Base-by-base conservation (phyloP, 2,113 vertebrate genomes). In the Pithys albifrons region DNA sequence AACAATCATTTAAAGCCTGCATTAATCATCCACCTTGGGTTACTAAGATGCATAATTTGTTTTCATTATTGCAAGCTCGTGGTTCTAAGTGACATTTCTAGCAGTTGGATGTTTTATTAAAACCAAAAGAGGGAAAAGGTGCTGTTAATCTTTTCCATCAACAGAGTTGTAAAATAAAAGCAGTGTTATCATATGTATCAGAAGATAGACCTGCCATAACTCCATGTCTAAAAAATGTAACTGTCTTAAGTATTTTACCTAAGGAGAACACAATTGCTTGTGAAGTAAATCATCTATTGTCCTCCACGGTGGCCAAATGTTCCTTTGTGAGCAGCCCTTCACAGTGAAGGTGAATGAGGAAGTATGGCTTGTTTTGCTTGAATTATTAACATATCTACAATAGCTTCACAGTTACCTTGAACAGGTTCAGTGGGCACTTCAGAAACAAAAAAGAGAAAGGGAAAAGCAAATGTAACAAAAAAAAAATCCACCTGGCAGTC, bases 1-100 rank as follows among this genome's bases (percentile, higher is more conserved):
- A 98, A 98, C 97, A 98, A 96, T 98, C 98, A 97, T 98, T 98
- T 97, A 98, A 98, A 98, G 96, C 94, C 89, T 93, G 89, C 82
- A 95, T 94, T 97, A 98, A 97, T 98, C 97, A 96, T 95, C 96
- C 91, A 97, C 97, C 97, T 97, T 93, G 89, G 92, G 94, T 94
- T 97, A 96, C 96, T 97, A 98, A 97, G 95, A 97, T 96, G 97
- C 98, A 97, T 98, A 98, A 98, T 98, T 98, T 96, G 95, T 97
- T 97, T 97, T 97, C 97, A 97, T 98, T 97, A 97, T 93, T 90
- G 80, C 82, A 70, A 97, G 87, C 80, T 95, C 27, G 19, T 87
- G 75, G 62, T 93, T 97, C 94, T 95, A 95, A 97, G 94, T 91
- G 96, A 88, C 85, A 95, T 94, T 98, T 97, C 57, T 94, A 97